These are phyloP conservation scores for Zaprionus inermis DNA, from an alignment of 1,140 invertebrate species.

Conservation along the genomic window DNA sequence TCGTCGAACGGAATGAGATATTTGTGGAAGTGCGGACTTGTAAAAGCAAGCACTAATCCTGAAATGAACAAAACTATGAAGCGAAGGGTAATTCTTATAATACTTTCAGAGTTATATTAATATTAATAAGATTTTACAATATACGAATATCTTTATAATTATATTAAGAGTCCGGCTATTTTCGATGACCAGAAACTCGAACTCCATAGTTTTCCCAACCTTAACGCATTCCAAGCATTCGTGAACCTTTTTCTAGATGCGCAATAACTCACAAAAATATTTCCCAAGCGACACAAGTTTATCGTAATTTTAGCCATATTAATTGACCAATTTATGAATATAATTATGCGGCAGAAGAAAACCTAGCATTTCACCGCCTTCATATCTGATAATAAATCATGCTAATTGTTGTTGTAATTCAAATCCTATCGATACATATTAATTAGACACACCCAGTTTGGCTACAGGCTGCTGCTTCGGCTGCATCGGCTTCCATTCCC, in stretches of 20 bases:
- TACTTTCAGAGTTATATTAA: no score
- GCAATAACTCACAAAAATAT: conserved; percentile 32
- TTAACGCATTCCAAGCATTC: background rate
- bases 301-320: conserved; percentile 47
- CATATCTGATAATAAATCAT: conserved; percentile 70
- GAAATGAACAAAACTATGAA: no score
- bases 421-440: conserved; percentile 79
- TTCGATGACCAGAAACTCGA: no score
- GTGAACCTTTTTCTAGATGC: background rate
- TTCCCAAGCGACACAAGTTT: background rate
- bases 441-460: conserved; percentile 70
- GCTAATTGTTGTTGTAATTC: conserved; percentile 78
- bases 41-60: no score
- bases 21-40: background rate
- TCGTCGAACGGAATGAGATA: background rate
- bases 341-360: conserved; percentile 43
- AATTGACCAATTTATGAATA: conserved; percentile 70
- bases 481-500: background rate
- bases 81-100: no score
- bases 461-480: conserved; percentile 20
- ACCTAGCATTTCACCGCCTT: conserved; percentile 60
- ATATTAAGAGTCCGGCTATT: no score
- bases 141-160: no score
- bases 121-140: no score
- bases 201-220: background rate